A percentile compares a stretch with the other conserved stretches of the same genome.
Evolutionary conservation across 2,797 vertebrate genomes (phyloP).

Genomic region (Syngnathus acus): DNA sequence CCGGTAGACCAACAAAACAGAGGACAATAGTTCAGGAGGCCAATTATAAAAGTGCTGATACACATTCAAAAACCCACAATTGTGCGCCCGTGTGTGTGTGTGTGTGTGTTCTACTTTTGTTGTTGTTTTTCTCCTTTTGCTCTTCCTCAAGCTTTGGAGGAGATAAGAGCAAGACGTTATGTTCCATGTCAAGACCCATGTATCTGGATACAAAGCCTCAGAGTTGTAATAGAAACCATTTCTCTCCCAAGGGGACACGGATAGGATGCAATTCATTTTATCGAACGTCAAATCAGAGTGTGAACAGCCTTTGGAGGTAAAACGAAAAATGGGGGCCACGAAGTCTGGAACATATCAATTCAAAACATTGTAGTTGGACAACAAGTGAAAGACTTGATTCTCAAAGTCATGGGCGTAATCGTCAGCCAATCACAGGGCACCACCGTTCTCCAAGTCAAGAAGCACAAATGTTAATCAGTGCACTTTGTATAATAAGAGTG

Average conservation of each 20-base stretch:
- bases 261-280: constrained; percentile 34
- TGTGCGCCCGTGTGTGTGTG: neutral
- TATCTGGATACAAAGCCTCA: constrained; percentile 17
- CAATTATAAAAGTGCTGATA: neutral
- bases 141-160: constrained; percentile 11
- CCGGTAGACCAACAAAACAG: neutral
- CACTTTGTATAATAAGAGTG: too few species aligned
- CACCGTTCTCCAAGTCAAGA: too few species aligned
- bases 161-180: constrained; percentile 34
- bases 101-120: constrained; percentile 8
- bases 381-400: neutral
- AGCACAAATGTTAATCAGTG: too few species aligned
- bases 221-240: constrained; percentile 43
- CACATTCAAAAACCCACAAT: neutral
- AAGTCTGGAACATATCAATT: neutral
- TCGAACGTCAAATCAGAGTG: constrained; percentile 16
- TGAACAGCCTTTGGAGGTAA: constrained; percentile 30
- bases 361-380: neutral
- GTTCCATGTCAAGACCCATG: constrained; percentile 22
- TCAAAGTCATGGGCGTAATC: neutral
- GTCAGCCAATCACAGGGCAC: too few species aligned
- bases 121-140: neutral
- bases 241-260: constrained; percentile 23
- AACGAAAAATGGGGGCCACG: neutral
- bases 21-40: neutral